Conservation (phyloP, 2,888 invertebrate genomes). For the Fissipunctia ypsillon region DNA sequence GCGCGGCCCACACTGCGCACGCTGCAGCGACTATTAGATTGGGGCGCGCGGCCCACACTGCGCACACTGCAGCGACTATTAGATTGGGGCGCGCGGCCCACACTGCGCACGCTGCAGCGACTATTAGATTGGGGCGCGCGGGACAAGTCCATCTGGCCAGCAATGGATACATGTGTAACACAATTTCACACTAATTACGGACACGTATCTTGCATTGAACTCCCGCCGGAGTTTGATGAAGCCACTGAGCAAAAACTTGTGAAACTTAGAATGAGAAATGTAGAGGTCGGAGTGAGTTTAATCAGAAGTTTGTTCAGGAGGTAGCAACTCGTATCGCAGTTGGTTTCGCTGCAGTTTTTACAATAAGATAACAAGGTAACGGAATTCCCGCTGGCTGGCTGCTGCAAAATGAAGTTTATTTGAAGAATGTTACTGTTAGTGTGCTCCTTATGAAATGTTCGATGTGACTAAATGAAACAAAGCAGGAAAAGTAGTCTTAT, state of each 20-base stretch:
- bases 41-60: not conserved
- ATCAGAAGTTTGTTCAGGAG: conserved; percentile 51
- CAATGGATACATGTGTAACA: conserved; percentile 42
- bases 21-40: conserved; percentile 41
- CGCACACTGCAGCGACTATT: conserved; percentile 27
- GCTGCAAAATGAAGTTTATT: conserved; percentile 25
- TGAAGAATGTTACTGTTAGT: conserved; percentile 19
- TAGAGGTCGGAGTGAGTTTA: conserved; percentile 42
- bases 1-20: not conserved
- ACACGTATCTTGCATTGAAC: conserved; percentile 39
- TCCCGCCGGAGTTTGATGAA: conserved; percentile 51
- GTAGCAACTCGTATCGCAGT: conserved; percentile 43
- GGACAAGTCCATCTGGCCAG: conserved; percentile 7
- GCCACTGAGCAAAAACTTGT: conserved; percentile 41
- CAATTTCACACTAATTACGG: conserved; percentile 35
- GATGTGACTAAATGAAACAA: conserved; percentile 1
- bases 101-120: not conserved
- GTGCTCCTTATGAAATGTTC: conserved; percentile 11
- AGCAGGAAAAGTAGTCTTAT: conserved; percentile 1
- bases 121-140: too few species aligned
- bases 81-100: conserved; percentile 5
- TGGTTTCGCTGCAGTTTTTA: conserved; percentile 32
- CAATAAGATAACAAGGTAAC: conserved; percentile 42
- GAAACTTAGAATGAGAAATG: conserved; percentile 44
- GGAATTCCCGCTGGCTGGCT: conserved; percentile 8